Evolutionary conservation across 2,113 vertebrate genomes (phyloP), one percentile per base, ranked within the genome.

Genomic region (Callaeas wilsoni): DNA sequence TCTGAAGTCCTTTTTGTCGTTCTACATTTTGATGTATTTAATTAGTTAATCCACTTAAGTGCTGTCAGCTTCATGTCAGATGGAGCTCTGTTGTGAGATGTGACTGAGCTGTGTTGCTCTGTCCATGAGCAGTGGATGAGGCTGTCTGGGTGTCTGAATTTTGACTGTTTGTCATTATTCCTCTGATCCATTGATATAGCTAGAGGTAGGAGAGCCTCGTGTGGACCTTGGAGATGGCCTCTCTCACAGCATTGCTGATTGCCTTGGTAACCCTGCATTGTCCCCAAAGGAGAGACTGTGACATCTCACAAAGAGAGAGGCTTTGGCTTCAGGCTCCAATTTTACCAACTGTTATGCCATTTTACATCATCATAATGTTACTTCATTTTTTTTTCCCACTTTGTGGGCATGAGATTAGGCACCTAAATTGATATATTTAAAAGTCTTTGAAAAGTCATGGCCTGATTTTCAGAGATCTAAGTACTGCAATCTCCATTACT

Each of bases 41-140:
- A 69, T 83, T 49, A 83, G 62, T 62, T 49, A 37, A 86, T 32
- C n/a, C 22, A 78, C n/a, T 10, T 21, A 17, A 19, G 37, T 39
- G 42, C 88, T 59, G 68, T 23, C 74, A 53, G 33, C 22, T 42
- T 30, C 56, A 37, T 2, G 0, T 33, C 62, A 56, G 27, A 9
- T 2, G 16, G 17, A 81, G 42, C 18, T 23, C 42, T 57, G 64
- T 5, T 70, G 53, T 4, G 65, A 26, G 67, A 22, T 8, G 18
- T 19, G 53, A 6, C 35, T 47, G 29, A 62, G 35, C 47, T 42
- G 35, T 15, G 26, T 3, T 52, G 29, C 47, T 39, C 35, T 74
- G 65, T 15, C 80, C 83, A 7, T 1, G 9, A 70, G 18, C 50
- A 42, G 59, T 19, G 65, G 37, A 19, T 0, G 0, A 70, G 17